Base-by-base conservation (phyloP, 64 coral and sea anemone genomes). In the Trachythela sp. region DNA sequence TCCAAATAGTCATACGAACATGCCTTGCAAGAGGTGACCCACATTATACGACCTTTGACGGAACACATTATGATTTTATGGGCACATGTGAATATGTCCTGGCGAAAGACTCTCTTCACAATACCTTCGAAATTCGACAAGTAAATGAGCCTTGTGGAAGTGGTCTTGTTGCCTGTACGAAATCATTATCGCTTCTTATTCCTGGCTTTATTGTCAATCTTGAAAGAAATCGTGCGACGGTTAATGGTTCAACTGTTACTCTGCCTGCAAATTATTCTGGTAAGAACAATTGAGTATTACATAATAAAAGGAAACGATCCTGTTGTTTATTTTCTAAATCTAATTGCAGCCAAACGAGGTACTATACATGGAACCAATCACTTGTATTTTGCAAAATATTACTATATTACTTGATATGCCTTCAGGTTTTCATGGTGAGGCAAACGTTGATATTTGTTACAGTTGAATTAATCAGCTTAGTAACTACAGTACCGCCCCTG, bases 101-200 rank as follows among this genome's bases (percentile, higher is more conserved):
- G 20, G 75, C 75, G 13, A 80, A 80, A 13, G 75, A 80, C 33
- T 37, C 32, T 35, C 9, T 30, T 11, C 32, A 80, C 38, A 80
- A 80, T 22, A 10, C 33, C 2, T 80, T 80, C 31, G 75, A 80
- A 80, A 39, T 80, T 35, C 31, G 75, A 80, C 75, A 80, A 37
- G 75, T 80, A 0, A 80, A 80, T 30, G 75, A 80, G 30, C 27
- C 75, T 37, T 80, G 75, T 80, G 75, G 75, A 13, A 39, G 75
- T 37, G 75, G 75, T 15, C 34, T 37, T 13, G 75, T 80, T 2
- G 30, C 75, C 27, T 80, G 75, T 38, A 80, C 75, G 0, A 80
- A 80, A 39, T 80, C 75, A 37, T 4, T 80, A 39, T 37, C 75
- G 1, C 33, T 80, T 38, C 7, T 38, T 18, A 37, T 80, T 35